phyloP scores from a whole-genome alignment of 2,888 invertebrate genomes.

The Harpalus rufipes region DNA sequence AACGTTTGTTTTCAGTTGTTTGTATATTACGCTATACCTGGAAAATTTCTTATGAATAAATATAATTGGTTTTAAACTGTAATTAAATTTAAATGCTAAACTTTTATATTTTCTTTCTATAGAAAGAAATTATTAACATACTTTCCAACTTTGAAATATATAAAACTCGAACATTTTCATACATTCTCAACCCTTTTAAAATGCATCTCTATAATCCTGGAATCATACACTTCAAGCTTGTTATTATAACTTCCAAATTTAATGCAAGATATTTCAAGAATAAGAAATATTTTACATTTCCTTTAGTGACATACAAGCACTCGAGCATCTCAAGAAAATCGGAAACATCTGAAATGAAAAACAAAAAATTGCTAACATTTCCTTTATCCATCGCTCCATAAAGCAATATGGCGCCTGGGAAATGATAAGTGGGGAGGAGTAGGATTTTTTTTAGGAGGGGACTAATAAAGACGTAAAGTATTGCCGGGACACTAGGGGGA shows the following conservation, averaged over 20 bases:
- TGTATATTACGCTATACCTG: too few species aligned
- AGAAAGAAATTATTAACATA: neutral
- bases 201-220: neutral
- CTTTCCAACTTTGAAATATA: neutral
- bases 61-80: neutral
- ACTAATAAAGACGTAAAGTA: conserved; percentile 24
- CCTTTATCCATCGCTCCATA: conserved; percentile 3
- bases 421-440: conserved; percentile 4
- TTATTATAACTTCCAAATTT: conserved; percentile 17
- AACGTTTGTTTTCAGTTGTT: too few species aligned
- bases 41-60: too few species aligned
- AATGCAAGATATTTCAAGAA: neutral
- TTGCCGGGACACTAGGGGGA: neutral
- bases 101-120: neutral
- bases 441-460: neutral
- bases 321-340: conserved; percentile 6
- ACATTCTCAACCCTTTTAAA: neutral
- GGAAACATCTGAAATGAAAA: neutral
- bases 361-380: conserved; percentile 13
- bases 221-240: neutral
- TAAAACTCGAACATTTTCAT: neutral
- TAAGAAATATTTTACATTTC: conserved; percentile 16
- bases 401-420: conserved; percentile 5
- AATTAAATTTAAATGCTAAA: neutral
- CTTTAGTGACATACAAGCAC: conserved; percentile 5